These are phyloP conservation scores for Entomobrya multifasciata DNA, from an alignment of 2,888 invertebrate species.

Conservation along the genomic window DNA sequence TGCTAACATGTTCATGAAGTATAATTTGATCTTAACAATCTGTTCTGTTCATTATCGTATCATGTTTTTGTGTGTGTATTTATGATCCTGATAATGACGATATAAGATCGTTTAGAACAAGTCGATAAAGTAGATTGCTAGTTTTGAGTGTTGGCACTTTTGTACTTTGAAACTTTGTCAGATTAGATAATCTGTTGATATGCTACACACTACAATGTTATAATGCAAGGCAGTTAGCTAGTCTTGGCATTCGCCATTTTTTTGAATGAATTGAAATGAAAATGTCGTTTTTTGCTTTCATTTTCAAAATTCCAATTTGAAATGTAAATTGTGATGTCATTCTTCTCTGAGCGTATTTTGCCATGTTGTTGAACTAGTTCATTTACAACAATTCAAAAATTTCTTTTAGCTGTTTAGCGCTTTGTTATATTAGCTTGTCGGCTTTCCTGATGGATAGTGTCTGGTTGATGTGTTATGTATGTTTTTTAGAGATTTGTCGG, in stretches of 20 bases:
- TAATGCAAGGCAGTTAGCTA: background rate
- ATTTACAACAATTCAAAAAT: too few species aligned
- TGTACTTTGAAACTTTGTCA: too few species aligned
- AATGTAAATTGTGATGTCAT: background rate
- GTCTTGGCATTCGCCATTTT: background rate
- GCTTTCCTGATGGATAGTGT: background rate
- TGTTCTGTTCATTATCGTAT: slow-evolving; percentile 2
- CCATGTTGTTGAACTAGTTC: background rate
- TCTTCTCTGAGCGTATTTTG: too few species aligned
- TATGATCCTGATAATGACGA: background rate
- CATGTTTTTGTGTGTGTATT: background rate
- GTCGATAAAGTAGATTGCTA: slow-evolving; percentile 19
- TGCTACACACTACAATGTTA: too few species aligned
- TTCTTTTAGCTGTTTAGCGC: too few species aligned
- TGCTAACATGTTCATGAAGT: too few species aligned
- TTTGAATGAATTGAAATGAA: background rate
- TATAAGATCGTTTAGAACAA: slow-evolving; percentile 5
- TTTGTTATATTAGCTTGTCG: too few species aligned
- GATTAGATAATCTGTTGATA: too few species aligned
- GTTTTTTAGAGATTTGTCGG: too few species aligned
- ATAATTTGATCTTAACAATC: background rate
- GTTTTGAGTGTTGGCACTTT: background rate
- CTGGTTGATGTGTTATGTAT: slow-evolving; percentile 1
- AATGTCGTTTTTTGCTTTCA: background rate
- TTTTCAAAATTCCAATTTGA: background rate